phyloP scores from a whole-genome alignment of 1,140 invertebrate genomes.

The Brachionus calyciflorus region DNA sequence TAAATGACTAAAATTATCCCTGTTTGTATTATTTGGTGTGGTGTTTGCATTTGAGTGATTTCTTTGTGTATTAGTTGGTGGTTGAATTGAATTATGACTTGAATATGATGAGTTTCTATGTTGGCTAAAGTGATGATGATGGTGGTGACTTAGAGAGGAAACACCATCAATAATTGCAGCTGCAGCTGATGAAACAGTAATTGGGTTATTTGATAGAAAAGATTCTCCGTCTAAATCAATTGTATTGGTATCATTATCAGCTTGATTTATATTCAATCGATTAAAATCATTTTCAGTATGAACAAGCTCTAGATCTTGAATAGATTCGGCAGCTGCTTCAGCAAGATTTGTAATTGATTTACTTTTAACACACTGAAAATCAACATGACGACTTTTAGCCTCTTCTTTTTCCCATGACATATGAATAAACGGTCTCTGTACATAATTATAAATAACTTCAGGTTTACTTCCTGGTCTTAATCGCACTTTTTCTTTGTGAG shows the following conservation, averaged over 20 bases:
- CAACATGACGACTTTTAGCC: conserved; percentile 96
- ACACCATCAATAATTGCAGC: conserved; percentile 44
- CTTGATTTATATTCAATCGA: neutral
- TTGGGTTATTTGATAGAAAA: conserved; percentile 19
- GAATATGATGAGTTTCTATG: conserved; percentile 28
- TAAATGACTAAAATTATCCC: conserved; percentile 27
- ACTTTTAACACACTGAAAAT: conserved; percentile 72
- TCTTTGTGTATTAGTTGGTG: neutral
- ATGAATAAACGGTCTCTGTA: conserved; percentile 97
- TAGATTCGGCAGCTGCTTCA: conserved; percentile 49
- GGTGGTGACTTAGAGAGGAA: conserved; percentile 6
- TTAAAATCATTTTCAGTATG: conserved; percentile 38
- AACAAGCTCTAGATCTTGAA: conserved; percentile 42
- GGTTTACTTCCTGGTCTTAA: conserved; percentile 71
- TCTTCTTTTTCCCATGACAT: conserved; percentile 95
- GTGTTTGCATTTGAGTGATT: neutral
- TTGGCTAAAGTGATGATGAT: conserved; percentile 35
- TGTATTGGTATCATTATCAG: conserved; percentile 19
- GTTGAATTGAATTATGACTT: neutral
- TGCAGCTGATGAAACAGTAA: conserved; percentile 3
- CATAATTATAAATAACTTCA: conserved; percentile 95
- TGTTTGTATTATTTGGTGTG: neutral
- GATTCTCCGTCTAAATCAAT: conserved; percentile 31
- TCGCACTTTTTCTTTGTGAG: conserved; percentile 92
- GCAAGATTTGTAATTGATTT: conserved; percentile 60